Evolutionary conservation across 2,888 invertebrate species (phyloP).

Genomic region (Sphaerophoria rueppellii): DNA sequence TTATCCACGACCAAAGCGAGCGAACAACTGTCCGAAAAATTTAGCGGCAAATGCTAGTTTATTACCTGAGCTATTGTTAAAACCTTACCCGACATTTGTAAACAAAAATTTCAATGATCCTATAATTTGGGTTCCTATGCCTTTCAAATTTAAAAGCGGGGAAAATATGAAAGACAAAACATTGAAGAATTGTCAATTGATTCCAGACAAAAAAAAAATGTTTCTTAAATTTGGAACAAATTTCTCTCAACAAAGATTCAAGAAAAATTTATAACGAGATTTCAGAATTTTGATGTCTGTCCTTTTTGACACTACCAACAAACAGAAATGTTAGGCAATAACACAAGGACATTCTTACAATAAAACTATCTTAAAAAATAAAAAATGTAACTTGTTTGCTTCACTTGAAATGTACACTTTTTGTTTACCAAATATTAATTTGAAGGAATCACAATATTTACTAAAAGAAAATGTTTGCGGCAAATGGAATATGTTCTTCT

Average conservation of each 20-base stretch:
- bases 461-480: constrained; percentile 75
- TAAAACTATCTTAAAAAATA: not conserved
- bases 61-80: too few relatives aligned
- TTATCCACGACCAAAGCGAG: too few relatives aligned
- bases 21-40: too few relatives aligned
- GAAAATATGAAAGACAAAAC: not conserved
- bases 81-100: too few relatives aligned
- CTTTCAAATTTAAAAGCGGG: not conserved
- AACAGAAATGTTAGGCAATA: constrained; percentile 75
- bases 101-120: too few relatives aligned
- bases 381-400: not conserved
- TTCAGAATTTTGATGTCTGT: constrained; percentile 76
- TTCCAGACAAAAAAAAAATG: not conserved
- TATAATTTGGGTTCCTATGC: too few relatives aligned
- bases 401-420: not conserved
- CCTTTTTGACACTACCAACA: constrained; percentile 80
- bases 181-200: not conserved
- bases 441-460: not conserved
- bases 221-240: constrained; percentile 64
- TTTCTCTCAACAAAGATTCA: constrained; percentile 47
- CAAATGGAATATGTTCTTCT: constrained; percentile 78
- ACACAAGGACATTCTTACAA: constrained; percentile 79
- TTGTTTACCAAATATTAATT: not conserved
- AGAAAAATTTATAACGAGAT: constrained; percentile 74
- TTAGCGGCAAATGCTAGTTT: too few relatives aligned